Evolutionary conservation across 2,113 vertebrate species (phyloP), one percentile per base, ranked within the genome.

Genomic region (Burhinus oedicnemus): DNA sequence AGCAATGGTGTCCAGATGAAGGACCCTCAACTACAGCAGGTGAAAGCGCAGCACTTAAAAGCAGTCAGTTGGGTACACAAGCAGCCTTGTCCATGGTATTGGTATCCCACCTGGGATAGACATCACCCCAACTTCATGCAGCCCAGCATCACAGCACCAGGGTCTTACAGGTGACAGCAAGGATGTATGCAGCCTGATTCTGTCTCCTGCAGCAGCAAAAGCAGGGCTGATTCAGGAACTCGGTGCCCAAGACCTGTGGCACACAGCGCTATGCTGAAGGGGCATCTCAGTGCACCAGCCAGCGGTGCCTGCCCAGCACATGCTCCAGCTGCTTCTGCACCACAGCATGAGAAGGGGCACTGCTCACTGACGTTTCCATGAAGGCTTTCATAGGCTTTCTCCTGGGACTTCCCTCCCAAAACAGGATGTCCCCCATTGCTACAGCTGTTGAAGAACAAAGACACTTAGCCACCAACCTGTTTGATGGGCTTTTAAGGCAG

Each of bases 301-400:
- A 29, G 10, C 15, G 13, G 13, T 49, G 8, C 19, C 12, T 51
- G 7, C 21, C 62, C 55, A 64, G 32, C 47, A 76, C 12, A 29
- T 19, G 26, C n/a, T 87, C 38, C 58, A 71, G 36, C 26, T 49
- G 19, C 71, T 55, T 58, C 23, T 44, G n/a, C 17, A 76, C 16
- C 8, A 6, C 1, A 2, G 38, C 21, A 10, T 0, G 0, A 44
- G 44, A 60, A 30, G 11, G 32, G 8, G 4, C n/a, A 25, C 26
- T 18, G 12, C 44, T 80, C 26, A 23, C 30, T 38, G 23, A 10
- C 3, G 1, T 30, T 92, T 77, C 58, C 57, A 45, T 34, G 8
- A 45, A 88, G 22, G n/a, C 66, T 84, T 82, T 61, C 71, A 62
- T 12, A 25, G 25, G 16, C 21, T 58, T 78, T 82, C 15, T 75